phyloP scores from a whole-genome alignment of 1,140 invertebrate species.

The Nylanderia fulva region DNA sequence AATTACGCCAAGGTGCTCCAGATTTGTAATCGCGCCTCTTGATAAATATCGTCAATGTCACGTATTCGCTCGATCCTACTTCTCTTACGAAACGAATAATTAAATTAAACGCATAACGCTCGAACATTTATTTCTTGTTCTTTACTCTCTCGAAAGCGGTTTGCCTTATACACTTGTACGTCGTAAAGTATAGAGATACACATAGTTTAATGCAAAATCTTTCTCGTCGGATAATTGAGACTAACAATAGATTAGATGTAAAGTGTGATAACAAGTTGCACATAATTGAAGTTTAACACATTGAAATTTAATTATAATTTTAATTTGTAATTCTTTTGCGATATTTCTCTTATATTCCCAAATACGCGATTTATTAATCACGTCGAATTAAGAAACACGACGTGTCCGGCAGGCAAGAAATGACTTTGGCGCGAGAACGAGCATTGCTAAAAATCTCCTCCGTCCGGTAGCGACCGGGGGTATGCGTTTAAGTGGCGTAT shows the following conservation, averaged over 20 bases:
- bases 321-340: too few species aligned
- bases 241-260: too few species aligned
- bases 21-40: constrained; percentile 27
- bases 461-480: constrained; percentile 25
- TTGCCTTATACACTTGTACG: not conserved
- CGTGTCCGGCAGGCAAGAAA: not conserved
- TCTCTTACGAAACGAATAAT: constrained; percentile 14
- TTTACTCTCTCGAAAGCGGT: not conserved
- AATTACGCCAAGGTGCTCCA: not conserved
- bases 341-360: too few species aligned
- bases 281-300: too few species aligned
- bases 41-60: constrained; percentile 39
- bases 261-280: too few species aligned
- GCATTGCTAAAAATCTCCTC: constrained; percentile 5
- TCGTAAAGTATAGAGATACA: constrained; percentile 15
- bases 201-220: constrained; percentile 12
- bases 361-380: not conserved
- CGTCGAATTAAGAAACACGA: not conserved
- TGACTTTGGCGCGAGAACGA: not conserved
- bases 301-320: too few species aligned
- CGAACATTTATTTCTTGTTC: not conserved
- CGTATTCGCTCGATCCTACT: constrained; percentile 5
- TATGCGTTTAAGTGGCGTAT: constrained; percentile 37
- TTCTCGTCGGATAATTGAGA: not conserved
- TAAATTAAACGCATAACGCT: constrained; percentile 42